A percentile compares a stretch with the other conserved stretches of the same genome.
Conservation (phyloP, 2,797 vertebrate species). For the Clarias laeviceps region DNA sequence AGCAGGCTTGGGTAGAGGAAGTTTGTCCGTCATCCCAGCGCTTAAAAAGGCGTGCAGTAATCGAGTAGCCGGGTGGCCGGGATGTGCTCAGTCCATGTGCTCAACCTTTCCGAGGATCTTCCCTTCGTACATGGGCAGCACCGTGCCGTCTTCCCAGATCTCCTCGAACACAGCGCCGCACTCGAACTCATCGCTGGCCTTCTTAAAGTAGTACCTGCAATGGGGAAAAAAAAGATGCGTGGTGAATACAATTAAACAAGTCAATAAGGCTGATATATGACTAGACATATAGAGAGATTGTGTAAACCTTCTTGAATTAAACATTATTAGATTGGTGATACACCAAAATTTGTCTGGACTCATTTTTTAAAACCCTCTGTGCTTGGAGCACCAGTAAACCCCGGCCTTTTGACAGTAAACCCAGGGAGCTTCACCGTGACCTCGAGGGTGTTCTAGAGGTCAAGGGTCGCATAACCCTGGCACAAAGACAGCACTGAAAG, state of each 20-base stretch:
- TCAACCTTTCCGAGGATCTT: slow-evolving; percentile 94
- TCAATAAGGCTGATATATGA: background rate
- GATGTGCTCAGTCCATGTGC: slow-evolving; percentile 79
- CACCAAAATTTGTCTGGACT: background rate
- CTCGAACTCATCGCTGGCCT: slow-evolving; percentile 92
- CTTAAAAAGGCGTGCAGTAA: slow-evolving; percentile 7
- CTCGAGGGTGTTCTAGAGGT: slow-evolving; percentile 65
- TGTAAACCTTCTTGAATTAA: background rate
- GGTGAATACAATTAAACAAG: background rate
- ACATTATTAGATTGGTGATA: background rate
- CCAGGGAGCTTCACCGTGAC: slow-evolving; percentile 33
- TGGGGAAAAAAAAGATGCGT: slow-evolving; percentile 35
- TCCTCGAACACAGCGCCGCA: slow-evolving; percentile 95
- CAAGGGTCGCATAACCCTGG: slow-evolving; percentile 64
- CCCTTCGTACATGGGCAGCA: slow-evolving; percentile 92
- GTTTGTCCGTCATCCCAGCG: slow-evolving; percentile 37
- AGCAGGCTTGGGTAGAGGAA: slow-evolving; percentile 59
- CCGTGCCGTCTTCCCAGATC: slow-evolving; percentile 85
- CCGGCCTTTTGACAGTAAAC: slow-evolving; percentile 58
- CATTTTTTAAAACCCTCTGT: slow-evolving; percentile 34
- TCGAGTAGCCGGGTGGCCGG: background rate
- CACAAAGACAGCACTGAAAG: slow-evolving; percentile 26
- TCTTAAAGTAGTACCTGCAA: slow-evolving; percentile 96
- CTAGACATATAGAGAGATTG: background rate
- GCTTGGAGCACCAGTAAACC: slow-evolving; percentile 45